Evolutionary conservation across 2,888 invertebrate species (phyloP).

Genomic region (Tachina grossa): DNA sequence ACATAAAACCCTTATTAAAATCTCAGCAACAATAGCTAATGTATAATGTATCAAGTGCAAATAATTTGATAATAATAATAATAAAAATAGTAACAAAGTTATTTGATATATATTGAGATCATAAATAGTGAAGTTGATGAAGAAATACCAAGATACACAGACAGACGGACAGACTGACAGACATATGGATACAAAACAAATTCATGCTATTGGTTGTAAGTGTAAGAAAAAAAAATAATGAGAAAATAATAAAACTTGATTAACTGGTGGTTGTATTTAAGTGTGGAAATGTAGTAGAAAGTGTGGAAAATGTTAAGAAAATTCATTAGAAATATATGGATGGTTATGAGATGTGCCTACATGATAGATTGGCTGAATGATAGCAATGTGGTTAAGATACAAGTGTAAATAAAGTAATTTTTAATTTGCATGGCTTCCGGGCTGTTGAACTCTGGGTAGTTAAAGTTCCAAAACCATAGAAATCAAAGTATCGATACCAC

Average conservation of each 20-base stretch:
- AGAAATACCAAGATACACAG: conserved; percentile 6
- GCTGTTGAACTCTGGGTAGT: conserved; percentile 32
- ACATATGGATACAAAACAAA: not conserved
- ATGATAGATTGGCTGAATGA: conserved; percentile 27
- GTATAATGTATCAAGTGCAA: conserved; percentile 61
- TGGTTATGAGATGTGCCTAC: conserved; percentile 36
- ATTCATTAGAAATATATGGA: conserved; percentile 12
- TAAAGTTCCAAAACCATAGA: conserved; percentile 19
- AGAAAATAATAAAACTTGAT: conserved; percentile 55
- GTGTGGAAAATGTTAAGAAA: conserved; percentile 64
- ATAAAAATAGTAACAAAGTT: conserved; percentile 58
- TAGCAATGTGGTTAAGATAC: conserved; percentile 16
- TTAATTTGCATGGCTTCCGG: conserved; percentile 67
- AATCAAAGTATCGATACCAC: not conserved
- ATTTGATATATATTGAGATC: conserved; percentile 63
- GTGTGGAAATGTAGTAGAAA: conserved; percentile 62
- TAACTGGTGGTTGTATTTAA: conserved; percentile 46
- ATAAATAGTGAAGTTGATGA: conserved; percentile 13
- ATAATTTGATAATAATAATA: conserved; percentile 58
- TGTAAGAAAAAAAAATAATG: not conserved
- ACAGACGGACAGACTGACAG: not conserved
- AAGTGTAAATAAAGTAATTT: conserved; percentile 51
- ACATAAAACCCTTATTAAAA: conserved; percentile 40
- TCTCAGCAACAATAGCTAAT: conserved; percentile 49
- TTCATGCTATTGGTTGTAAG: conserved; percentile 18